These are phyloP conservation scores for crab-eating macaque (Macaca fascicularis) DNA, from an alignment of 2,113 vertebrate genomes.

Conservation along the genomic window T2T-MFA8v1.1 NC_088385.1:91604001-91604500, in stretches of 20 bases:
- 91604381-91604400: neutral
- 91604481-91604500: neutral
- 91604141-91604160: neutral
- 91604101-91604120: neutral
- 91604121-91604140: neutral
- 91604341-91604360: neutral
- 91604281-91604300: neutral
- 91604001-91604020: too few relatives aligned
- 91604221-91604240: neutral
- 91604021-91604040: too few relatives aligned
- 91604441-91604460: neutral
- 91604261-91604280: neutral
- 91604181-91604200: neutral
- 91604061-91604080: too few relatives aligned
- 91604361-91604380: neutral
- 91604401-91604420: neutral
- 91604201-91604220: neutral
- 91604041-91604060: too few relatives aligned
- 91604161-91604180: neutral
- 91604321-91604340: neutral
- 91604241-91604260: neutral
- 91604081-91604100: too few relatives aligned
- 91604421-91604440: neutral
- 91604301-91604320: neutral
- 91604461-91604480: neutral